Percentiles rank a stretch among this genome's conserved stretches.
Conservation (phyloP, 2,888 invertebrate genomes). For the Drosophila setosimentum region DNA sequence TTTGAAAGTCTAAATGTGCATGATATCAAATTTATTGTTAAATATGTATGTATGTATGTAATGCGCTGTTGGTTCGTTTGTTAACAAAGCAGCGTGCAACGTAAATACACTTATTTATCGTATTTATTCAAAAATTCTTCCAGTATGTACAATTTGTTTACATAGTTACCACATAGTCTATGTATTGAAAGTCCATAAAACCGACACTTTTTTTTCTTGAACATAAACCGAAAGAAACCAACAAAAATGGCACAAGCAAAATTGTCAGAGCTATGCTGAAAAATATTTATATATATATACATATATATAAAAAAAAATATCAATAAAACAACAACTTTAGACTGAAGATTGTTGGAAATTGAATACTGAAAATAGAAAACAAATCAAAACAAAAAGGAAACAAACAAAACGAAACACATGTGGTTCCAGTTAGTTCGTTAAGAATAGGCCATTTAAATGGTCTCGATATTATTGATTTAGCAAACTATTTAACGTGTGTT, state of each 20-base stretch:
- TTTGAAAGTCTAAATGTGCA: slow-evolving; percentile 37
- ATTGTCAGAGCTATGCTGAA: slow-evolving; percentile 26
- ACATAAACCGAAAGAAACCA: slow-evolving; percentile 15
- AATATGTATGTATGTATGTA: slow-evolving; percentile 38
- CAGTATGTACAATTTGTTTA: slow-evolving; percentile 63
- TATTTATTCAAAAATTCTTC: slow-evolving; percentile 54
- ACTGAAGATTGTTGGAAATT: slow-evolving; percentile 62
- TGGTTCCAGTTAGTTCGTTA: slow-evolving; percentile 57
- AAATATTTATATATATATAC: slow-evolving; percentile 16
- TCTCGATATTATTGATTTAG: slow-evolving; percentile 35
- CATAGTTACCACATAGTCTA: slow-evolving; percentile 66
- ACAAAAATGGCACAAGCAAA: slow-evolving; percentile 23
- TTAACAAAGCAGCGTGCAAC: slow-evolving; percentile 4
- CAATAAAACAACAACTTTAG: slow-evolving; percentile 73
- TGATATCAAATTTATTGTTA: slow-evolving; percentile 60
- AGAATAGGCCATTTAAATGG: slow-evolving; percentile 26
- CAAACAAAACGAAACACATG: slow-evolving; percentile 40
- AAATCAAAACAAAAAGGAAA: slow-evolving; percentile 28
- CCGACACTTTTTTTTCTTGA: slow-evolving; percentile 1
- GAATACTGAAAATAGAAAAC: slow-evolving; percentile 13
- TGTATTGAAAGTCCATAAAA: slow-evolving; percentile 31
- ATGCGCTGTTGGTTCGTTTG: slow-evolving; percentile 30
- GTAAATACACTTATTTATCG: slow-evolving; percentile 6
- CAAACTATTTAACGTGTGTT: background rate
- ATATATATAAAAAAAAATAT: slow-evolving; percentile 16